Evolutionary conservation across 2,888 invertebrate genomes (phyloP).

Genomic region (Griposia aprilina): DNA sequence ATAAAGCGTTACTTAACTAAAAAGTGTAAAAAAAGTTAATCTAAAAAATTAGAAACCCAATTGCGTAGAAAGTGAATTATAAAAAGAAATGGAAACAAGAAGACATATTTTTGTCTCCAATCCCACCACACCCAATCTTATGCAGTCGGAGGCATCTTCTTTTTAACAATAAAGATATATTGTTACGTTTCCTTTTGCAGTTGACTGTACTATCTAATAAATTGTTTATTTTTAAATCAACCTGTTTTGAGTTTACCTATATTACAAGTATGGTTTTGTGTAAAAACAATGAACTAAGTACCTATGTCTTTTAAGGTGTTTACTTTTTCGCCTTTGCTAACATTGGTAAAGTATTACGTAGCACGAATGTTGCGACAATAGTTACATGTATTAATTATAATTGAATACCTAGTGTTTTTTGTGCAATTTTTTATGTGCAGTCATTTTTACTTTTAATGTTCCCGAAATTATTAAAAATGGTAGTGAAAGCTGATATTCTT

Average conservation of each 20-base stretch:
- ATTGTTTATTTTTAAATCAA: neutral
- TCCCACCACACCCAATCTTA: too few relatives aligned
- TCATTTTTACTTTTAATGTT: neutral
- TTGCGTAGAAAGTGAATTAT: too few relatives aligned
- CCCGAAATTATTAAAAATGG: constrained; percentile 20
- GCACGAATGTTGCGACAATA: neutral
- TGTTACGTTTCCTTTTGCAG: neutral
- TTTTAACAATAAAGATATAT: too few relatives aligned
- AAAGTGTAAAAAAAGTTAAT: too few relatives aligned
- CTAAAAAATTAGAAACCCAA: too few relatives aligned
- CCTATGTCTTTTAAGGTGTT: neutral
- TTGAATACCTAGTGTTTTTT: neutral
- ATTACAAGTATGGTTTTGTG: neutral
- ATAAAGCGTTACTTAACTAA: too few relatives aligned
- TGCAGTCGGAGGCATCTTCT: too few relatives aligned
- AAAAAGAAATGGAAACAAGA: too few relatives aligned
- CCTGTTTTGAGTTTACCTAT: neutral
- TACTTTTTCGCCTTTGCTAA: neutral
- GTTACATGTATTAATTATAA: neutral
- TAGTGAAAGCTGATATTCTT: neutral
- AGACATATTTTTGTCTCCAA: too few relatives aligned
- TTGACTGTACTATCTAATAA: constrained; percentile 6
- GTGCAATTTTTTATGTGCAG: neutral
- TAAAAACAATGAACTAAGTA: neutral
- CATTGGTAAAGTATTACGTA: neutral